Evolutionary conservation across 2,797 vertebrate species (phyloP), one percentile per base, ranked within the genome.

Genomic region (Rousettus madagascariensis): DNA sequence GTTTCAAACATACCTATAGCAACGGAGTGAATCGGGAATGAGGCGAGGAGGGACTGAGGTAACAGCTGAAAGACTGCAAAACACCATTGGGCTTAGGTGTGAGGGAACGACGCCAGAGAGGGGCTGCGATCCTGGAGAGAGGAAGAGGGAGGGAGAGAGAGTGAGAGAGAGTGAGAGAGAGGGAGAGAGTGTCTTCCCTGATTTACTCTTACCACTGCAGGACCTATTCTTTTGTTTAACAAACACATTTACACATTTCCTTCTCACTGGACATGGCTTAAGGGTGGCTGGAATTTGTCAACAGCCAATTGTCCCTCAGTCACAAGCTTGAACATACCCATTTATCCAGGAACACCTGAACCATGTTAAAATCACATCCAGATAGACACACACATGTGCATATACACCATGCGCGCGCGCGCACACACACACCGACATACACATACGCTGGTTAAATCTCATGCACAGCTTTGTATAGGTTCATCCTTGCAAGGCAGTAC

Each of bases 1-100:
- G 98, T 98, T 98, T 98, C 98, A 98, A 98, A 98, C 98, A 98
- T 98, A 98, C 98, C 98, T 98, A 98, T 98, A 98, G 98, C 98
- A 98, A 98, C 97, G 96, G 98, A 98, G 97, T 98, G 98, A 97
- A 98, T 98, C 96, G 97, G 97, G 98, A 98, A 97, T 97, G 98
- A 98, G 98, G 97, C 98, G 97, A 97, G 97, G 97, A 98, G 97
- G 97, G 98, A 97, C 95, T 94, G 98, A 98, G 97, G 98, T 98
- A 98, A 97, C 98, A 98, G 98, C 98, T 98, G 98, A 98, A 98
- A 98, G 98, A 98, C 97, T 97, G 98, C 97, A 97, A 97, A 98
- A 97, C 97, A 97, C 98, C 97, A 95, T 95, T 98, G 96, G 96
- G 94, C 98, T 98, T 98, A 98, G 98, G 98, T 98, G 98, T 98